Evolutionary conservation across 2,888 invertebrate genomes (phyloP).

Genomic region (Apocheima hispidaria): DNA sequence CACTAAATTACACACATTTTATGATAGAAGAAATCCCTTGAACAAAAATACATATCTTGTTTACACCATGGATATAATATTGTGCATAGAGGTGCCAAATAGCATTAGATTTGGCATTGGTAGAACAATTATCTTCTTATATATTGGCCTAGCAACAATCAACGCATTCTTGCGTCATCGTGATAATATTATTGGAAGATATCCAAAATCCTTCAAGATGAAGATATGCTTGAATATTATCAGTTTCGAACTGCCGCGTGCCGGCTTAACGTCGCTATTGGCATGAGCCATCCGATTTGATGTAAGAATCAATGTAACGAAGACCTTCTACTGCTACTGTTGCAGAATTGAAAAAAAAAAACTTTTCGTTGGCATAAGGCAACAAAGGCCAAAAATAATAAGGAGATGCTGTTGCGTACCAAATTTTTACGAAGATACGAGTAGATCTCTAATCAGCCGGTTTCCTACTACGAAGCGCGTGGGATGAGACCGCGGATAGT

Average conservation of each 20-base stretch:
- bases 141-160: conserved; percentile 44
- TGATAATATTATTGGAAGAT: conserved; percentile 40
- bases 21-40: conserved; percentile 41
- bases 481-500: conserved; percentile 32
- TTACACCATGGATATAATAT: conserved; percentile 53
- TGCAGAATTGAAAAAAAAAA: background rate
- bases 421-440: background rate
- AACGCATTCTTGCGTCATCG: conserved; percentile 21
- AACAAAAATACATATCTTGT: conserved; percentile 66
- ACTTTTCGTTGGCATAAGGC: background rate
- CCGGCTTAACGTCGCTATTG: conserved; percentile 1
- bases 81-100: conserved; percentile 62
- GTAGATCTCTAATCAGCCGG: conserved; percentile 39
- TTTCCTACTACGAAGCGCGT: conserved; percentile 38
- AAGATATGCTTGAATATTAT: conserved; percentile 34
- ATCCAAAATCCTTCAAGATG: conserved; percentile 41
- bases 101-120: conserved; percentile 60
- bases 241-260: conserved; percentile 12
- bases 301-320: conserved; percentile 1
- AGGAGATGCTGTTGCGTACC: background rate
- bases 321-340: background rate
- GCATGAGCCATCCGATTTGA: conserved; percentile 12
- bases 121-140: conserved; percentile 40
- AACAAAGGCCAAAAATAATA: background rate
- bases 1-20: conserved; percentile 22